These are phyloP conservation scores for Megaustenia siamemsis DNA, from an alignment of 2,888 invertebrate species.

Conservation along the genomic window DNA sequence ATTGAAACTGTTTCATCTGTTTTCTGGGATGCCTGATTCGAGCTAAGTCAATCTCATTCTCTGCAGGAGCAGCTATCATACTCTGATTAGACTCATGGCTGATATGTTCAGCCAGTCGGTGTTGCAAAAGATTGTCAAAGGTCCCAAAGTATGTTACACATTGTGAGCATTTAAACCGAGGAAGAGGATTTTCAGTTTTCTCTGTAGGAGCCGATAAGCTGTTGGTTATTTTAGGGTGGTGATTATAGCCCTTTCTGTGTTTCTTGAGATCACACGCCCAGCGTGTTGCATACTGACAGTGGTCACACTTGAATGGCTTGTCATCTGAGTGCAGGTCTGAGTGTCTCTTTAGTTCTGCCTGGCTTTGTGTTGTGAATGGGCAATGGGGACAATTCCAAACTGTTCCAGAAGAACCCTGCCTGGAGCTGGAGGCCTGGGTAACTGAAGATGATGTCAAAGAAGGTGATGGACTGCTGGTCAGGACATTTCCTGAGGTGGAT, in stretches of 20 bases:
- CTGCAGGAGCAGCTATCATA: slow-evolving; percentile 47
- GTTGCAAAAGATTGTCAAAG: slow-evolving; percentile 68
- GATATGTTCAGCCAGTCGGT: slow-evolving; percentile 68
- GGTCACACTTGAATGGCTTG: slow-evolving; percentile 76
- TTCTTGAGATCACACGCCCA: slow-evolving; percentile 80
- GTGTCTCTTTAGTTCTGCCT: slow-evolving; percentile 77
- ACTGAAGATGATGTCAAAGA: not conserved
- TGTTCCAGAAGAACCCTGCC: not conserved
- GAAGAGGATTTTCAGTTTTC: slow-evolving; percentile 59
- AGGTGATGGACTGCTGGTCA: not conserved
- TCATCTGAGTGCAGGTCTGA: slow-evolving; percentile 76
- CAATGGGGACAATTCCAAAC: slow-evolving; percentile 72
- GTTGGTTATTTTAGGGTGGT: slow-evolving; percentile 57
- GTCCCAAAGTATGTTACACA: slow-evolving; percentile 67
- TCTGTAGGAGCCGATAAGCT: slow-evolving; percentile 56
- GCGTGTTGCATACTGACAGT: slow-evolving; percentile 77
- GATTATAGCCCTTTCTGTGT: slow-evolving; percentile 76
- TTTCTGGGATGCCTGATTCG: slow-evolving; percentile 60
- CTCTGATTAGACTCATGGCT: slow-evolving; percentile 46
- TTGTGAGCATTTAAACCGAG: slow-evolving; percentile 66
- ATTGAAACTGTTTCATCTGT: slow-evolving; percentile 70
- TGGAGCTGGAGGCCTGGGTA: slow-evolving; percentile 12
- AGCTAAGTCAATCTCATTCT: slow-evolving; percentile 56
- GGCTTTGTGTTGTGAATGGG: slow-evolving; percentile 75
- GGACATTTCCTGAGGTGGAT: not conserved